Conservation (phyloP, 1,140 invertebrate species). For the Grapholita molesta region DNA sequence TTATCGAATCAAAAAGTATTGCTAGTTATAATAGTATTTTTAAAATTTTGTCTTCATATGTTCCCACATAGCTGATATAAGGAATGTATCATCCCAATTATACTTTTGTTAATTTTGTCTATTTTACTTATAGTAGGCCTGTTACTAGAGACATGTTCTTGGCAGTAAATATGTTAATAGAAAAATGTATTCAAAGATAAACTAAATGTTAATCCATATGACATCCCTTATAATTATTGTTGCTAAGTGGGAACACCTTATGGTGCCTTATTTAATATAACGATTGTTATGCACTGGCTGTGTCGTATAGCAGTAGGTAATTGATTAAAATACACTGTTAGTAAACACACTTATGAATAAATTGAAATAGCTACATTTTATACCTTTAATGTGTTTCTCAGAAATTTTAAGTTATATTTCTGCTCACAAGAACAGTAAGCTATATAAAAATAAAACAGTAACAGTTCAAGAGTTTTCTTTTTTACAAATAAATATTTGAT, state of each 20-base stretch:
- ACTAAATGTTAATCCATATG: no score
- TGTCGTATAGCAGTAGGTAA: not conserved
- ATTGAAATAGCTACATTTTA: not conserved
- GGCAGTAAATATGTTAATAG: no score
- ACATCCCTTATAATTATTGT: no score
- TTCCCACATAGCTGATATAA: no score
- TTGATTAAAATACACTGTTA: slow-evolving; percentile 19
- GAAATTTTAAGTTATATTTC: not conserved
- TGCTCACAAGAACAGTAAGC: not conserved
- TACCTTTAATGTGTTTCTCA: not conserved
- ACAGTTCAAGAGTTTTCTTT: not conserved
- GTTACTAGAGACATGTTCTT: no score
- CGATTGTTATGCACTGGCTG: not conserved
- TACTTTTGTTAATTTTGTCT: no score
- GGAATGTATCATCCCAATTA: no score
- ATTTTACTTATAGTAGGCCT: no score
- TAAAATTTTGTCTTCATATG: no score
- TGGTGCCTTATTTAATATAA: slow-evolving; percentile 35
- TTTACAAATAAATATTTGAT: not conserved
- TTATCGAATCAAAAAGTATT: not conserved
- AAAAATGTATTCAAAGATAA: no score
- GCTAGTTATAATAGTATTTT: no score
- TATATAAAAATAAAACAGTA: not conserved
- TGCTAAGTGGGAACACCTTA: no score
- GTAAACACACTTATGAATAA: not conserved